Evolutionary conservation across 1,140 invertebrate species (phyloP).

Genomic region (Drosophila azteca): DNA sequence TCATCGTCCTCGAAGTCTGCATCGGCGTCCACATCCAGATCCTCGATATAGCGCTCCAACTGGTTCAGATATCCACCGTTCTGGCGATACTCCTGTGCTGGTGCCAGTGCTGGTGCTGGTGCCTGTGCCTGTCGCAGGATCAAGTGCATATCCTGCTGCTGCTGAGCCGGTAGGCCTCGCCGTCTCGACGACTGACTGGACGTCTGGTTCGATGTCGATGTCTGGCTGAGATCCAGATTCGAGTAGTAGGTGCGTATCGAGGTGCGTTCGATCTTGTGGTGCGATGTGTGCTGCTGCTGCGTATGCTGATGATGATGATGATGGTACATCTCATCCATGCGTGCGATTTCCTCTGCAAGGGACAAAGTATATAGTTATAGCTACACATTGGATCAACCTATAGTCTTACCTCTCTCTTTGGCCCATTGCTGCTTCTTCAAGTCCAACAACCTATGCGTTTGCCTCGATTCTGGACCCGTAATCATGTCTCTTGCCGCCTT

Average conservation of each 20-base stretch:
- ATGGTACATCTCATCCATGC: constrained; percentile 84
- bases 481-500: constrained; percentile 71
- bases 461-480: constrained; percentile 76
- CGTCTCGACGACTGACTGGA: constrained; percentile 51
- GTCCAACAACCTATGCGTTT: constrained; percentile 85
- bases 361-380: not conserved
- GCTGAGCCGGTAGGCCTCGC: constrained; percentile 3
- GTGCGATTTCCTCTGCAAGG: constrained; percentile 87
- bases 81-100: constrained; percentile 10
- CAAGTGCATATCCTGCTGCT: constrained; percentile 37
- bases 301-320: constrained; percentile 32
- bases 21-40: constrained; percentile 65
- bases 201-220: constrained; percentile 53
- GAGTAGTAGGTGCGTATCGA: constrained; percentile 83
- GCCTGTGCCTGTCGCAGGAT: constrained; percentile 46
- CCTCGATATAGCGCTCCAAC: constrained; percentile 70
- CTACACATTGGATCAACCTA: too few species aligned
- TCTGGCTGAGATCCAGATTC: constrained; percentile 77
- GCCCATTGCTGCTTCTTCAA: constrained; percentile 89
- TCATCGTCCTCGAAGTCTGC: constrained; percentile 68
- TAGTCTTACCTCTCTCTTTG: constrained; percentile 85
- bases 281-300: constrained; percentile 63
- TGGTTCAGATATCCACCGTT: constrained; percentile 60
- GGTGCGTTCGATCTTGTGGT: constrained; percentile 81
- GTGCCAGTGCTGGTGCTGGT: constrained; percentile 34